A percentile compares a stretch with the other conserved stretches of the same genome.
Conservation (phyloP, 2,888 invertebrate species). For the Folsomia candida region DNA sequence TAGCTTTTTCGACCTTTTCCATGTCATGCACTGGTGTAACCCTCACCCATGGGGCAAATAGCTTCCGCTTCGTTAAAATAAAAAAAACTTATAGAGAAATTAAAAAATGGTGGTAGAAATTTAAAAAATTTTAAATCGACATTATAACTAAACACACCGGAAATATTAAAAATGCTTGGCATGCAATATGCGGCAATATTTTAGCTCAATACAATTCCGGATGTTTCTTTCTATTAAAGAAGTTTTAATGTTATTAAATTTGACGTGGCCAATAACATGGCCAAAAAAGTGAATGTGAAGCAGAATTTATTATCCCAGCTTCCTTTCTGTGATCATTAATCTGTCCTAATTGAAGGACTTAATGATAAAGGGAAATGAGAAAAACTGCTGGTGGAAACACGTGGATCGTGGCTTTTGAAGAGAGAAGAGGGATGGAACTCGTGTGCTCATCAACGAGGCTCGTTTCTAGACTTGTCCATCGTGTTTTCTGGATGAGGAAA, state of each 20-base stretch:
- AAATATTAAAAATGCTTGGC: no score
- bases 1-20: no score
- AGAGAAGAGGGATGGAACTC: no score
- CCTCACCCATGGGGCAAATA: not conserved
- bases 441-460: no score
- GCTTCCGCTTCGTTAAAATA: no score
- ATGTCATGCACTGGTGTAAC: no score
- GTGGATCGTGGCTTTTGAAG: no score
- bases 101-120: not conserved
- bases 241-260: not conserved
- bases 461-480: no score
- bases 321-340: slow-evolving; percentile 15
- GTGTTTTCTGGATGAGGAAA: no score
- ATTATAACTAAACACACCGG: no score
- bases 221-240: not conserved
- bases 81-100: no score
- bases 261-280: not conserved
- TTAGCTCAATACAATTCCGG: not conserved
- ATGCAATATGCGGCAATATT: not conserved
- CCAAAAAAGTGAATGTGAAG: not conserved
- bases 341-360: slow-evolving; percentile 12
- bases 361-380: slow-evolving; percentile 10
- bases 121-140: no score
- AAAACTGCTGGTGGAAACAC: slow-evolving; percentile 1
- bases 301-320: not conserved